Percentiles rank a stretch among this genome's conserved stretches.
Conservation (phyloP, 2,797 vertebrate species). For the Florisuga fusca region DNA sequence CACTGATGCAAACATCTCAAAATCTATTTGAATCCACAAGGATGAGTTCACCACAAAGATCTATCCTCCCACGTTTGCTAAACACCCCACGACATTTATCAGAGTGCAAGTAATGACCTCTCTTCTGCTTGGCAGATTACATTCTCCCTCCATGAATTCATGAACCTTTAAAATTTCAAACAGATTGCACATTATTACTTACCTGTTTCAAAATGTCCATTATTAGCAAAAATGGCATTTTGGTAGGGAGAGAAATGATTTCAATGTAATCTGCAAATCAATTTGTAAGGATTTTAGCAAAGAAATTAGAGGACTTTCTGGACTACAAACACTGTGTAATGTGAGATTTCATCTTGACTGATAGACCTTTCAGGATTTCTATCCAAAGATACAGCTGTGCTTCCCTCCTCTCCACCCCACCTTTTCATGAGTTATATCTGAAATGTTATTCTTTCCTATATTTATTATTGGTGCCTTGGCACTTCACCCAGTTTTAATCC, state of each 20-base stretch:
- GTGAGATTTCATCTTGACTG: constrained; percentile 1
- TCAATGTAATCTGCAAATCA: background rate
- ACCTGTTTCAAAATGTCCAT: background rate
- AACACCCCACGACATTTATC: background rate
- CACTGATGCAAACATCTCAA: background rate
- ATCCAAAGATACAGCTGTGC: background rate
- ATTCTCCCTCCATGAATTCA: background rate
- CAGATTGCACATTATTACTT: background rate
- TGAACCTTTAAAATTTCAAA: background rate
- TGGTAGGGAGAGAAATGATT: background rate
- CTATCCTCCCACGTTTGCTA: accelerated
- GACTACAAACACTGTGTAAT: background rate
- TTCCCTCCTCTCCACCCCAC: background rate
- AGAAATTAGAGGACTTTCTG: constrained; percentile 9
- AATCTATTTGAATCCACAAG: background rate
- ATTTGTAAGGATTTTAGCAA: constrained; percentile 1
- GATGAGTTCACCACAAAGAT: background rate
- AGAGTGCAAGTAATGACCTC: background rate
- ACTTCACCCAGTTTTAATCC: background rate
- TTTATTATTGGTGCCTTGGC: background rate
- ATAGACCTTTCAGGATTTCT: background rate
- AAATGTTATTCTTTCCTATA: background rate
- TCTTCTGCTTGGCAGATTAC: background rate
- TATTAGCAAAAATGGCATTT: constrained; percentile 26
- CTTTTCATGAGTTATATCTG: background rate